Evolutionary conservation across 1,140 invertebrate species (phyloP).

Genomic region (Drosophila kepulauana): DNA sequence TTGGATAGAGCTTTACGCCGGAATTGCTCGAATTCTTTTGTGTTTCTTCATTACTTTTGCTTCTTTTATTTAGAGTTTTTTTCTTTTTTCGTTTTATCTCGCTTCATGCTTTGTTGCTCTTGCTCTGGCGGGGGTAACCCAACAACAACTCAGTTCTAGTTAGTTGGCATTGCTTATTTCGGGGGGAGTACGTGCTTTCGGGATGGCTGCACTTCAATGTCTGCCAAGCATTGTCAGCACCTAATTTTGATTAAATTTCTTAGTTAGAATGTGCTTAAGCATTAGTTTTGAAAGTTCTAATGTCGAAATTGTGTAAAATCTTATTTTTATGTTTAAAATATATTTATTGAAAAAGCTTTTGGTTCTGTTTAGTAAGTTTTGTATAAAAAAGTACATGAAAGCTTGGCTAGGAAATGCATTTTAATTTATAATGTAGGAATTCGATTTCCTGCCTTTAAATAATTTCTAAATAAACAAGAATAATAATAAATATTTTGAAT

Average conservation of each 20-base stretch:
- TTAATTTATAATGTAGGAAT: too few relatives aligned
- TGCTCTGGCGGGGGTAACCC: background rate
- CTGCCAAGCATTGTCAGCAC: background rate
- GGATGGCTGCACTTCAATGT: background rate
- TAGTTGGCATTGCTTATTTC: conserved; percentile 38
- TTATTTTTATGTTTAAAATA: too few relatives aligned
- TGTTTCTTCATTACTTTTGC: conserved; percentile 16
- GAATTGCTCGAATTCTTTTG: conserved; percentile 41
- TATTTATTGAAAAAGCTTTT: background rate
- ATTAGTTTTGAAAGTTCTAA: background rate
- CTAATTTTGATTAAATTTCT: conserved; percentile 19
- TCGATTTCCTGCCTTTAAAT: too few relatives aligned
- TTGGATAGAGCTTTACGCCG: conserved; percentile 28
- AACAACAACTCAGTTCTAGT: conserved; percentile 26
- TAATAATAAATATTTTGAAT: too few relatives aligned
- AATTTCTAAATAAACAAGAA: too few relatives aligned
- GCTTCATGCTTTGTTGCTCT: conserved; percentile 44
- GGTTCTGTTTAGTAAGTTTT: too few relatives aligned
- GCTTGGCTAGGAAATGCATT: too few relatives aligned
- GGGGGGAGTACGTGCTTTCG: conserved; percentile 23
- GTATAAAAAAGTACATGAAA: background rate
- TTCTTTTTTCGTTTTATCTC: conserved; percentile 20
- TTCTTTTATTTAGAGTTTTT: conserved; percentile 17
- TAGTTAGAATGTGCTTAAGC: background rate
- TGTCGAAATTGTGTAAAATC: too few relatives aligned